Base-by-base conservation (phyloP, 2,797 vertebrate species). In the Hoplostethus mediterraneus region DNA sequence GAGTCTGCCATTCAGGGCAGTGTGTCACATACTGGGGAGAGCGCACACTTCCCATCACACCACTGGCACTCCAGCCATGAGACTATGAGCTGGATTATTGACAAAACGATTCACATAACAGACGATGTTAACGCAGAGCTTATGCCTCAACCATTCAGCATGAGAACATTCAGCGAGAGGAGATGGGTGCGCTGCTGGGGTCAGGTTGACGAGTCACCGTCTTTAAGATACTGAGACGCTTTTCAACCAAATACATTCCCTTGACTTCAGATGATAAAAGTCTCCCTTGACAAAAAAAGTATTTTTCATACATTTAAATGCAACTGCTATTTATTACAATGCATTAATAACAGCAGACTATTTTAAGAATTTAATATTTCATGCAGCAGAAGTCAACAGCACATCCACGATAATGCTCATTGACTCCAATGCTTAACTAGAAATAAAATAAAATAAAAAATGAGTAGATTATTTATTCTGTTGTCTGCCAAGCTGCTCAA, bases 1-100 rank as follows among this genome's bases (percentile, higher is more conserved):
- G 77, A 83, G 72, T 62, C 74, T 64, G 52, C 71, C 64, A 82
- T 49, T 73, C 45, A 12, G 73, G 72, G 63, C 73, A 80, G 45
- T 71, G 78, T 82, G 84, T 81, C 82, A 83, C 72, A 70, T 28
- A 73, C 66, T 63, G 52, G 33, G 65, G 65, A 69, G 60, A 54
- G 25, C 12, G 21, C 55, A 67, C 44, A 45, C 17, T 56, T 28
- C 4, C 61, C 67, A 69, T 63, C 63, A 54, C 54, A 25, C 36
- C 51, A 17, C 36, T 47, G 44, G 59, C 70, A 10, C 71, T 44
- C 53, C 21, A 55, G 61, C 56, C 33, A 7, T 70, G 31, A 52
- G 17, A 28, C 25, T 21, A 31, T 9, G 38, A 47, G 47, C 40
- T 40, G 51, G 52, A 57, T 17, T 56, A 42, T 55, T 38, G 36